Evolutionary conservation across 2,797 vertebrate genomes (phyloP), one percentile per base, ranked within the genome.

Genomic region (Parambassis ranga): DNA sequence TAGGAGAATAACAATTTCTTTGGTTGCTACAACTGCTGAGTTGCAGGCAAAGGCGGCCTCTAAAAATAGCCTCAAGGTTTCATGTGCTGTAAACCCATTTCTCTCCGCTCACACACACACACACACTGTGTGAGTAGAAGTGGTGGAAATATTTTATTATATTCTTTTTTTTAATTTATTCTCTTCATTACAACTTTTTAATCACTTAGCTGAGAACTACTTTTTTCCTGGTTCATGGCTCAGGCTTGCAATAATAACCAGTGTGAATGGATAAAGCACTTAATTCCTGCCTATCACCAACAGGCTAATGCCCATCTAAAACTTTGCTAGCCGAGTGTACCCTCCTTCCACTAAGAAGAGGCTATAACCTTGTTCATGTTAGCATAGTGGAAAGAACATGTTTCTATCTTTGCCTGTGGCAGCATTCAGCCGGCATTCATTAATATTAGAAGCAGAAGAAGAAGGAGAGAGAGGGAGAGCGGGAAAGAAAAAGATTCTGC

Each of bases 21-120:
- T 84, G 55, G 82, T 70, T 83, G 82, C 79, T 71, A 74, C 73
- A 87, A 89, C 77, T 87, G 89, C 90, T 90, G 89, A 88, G 81
- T 82, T 82, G 67, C 59, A 84, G 78, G 77, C 72, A 68, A 77
- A 80, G 64, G 44, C 51, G 16, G 65, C 47, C 47, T 72, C 77
- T 81, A 88, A 87, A 87, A 87, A 87, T 87, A 85, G 73, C 75
- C 72, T 58, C 55, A 51, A 72, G 72, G 70, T 77, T 87, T 61
- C 50, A 56, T 64, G 59, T 32, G 59, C 69, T 11, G 46, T 55
- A 85, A 81, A 70, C 68, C 64, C 49, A 67, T 61, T 79, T 78
- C 58, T 16, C 33, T 67, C 31, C 60, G 26, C 28, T 60, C 48
- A 30, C 22, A 26, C 35, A n/a, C n/a, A n/a, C n/a, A n/a, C n/a